These are phyloP conservation scores for Prionailurus bengalensis DNA, from an alignment of 2,113 vertebrate species.

Conservation along the genomic window DNA sequence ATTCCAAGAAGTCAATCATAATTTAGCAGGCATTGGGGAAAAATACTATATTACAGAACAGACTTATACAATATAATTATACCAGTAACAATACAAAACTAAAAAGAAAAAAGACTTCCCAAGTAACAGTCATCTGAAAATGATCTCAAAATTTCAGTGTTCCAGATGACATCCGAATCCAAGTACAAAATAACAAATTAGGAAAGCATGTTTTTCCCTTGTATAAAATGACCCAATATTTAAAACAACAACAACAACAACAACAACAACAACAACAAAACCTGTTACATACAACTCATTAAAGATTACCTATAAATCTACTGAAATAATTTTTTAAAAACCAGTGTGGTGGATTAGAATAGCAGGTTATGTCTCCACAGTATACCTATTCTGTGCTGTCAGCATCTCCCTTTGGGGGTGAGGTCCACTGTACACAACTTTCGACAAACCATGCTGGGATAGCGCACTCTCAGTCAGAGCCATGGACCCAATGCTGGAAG, in stretches of 20 bases:
- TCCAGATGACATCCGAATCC: slow-evolving; percentile 30
- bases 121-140: slow-evolving; percentile 30
- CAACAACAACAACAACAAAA: too few relatives aligned
- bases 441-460: slow-evolving; percentile 96
- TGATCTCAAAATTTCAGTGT: slow-evolving; percentile 19
- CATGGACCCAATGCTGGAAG: slow-evolving; percentile 97
- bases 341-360: not conserved
- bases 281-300: not conserved
- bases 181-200: slow-evolving; percentile 13
- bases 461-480: slow-evolving; percentile 97
- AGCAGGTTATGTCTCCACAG: not conserved
- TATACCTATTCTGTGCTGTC: slow-evolving; percentile 97
- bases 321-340: not conserved
- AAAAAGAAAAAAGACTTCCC: slow-evolving; percentile 38
- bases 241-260: not conserved
- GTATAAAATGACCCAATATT: slow-evolving; percentile 39
- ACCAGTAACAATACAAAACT: slow-evolving; percentile 42
- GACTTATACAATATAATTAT: not conserved
- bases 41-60: slow-evolving; percentile 14
- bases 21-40: not conserved
- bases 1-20: slow-evolving; percentile 32
- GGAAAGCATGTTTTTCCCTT: slow-evolving; percentile 18
- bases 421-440: slow-evolving; percentile 97
- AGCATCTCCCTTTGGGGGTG: slow-evolving; percentile 98
- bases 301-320: slow-evolving; percentile 47